These are phyloP conservation scores for Diarsia mendica DNA, from an alignment of 2,888 invertebrate genomes.

Conservation along the genomic window DNA sequence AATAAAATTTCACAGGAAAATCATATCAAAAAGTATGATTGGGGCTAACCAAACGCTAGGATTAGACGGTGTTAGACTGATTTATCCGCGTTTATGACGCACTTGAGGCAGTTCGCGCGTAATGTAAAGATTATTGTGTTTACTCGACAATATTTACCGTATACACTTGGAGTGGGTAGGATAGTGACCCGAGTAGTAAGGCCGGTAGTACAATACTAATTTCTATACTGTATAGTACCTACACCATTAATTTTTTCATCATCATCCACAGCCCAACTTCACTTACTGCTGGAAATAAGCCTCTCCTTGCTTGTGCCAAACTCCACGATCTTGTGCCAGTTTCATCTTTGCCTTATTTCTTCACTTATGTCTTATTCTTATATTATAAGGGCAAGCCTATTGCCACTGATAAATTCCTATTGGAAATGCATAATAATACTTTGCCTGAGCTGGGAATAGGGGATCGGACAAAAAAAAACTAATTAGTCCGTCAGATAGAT, in stretches of 20 bases:
- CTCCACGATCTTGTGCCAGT: too few relatives aligned
- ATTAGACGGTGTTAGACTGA: constrained; percentile 27
- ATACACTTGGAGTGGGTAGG: not conserved
- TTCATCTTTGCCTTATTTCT: not conserved
- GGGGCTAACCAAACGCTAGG: constrained; percentile 24
- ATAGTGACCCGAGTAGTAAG: not conserved
- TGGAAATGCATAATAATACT: not conserved
- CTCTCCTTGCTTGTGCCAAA: too few relatives aligned
- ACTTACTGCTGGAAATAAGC: too few relatives aligned
- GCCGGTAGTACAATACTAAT: not conserved
- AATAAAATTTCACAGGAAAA: constrained; percentile 35
- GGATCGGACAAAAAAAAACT: too few relatives aligned
- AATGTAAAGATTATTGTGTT: constrained; percentile 23
- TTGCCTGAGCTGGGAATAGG: not conserved
- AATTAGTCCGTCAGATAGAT: too few relatives aligned
- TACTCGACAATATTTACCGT: not conserved
- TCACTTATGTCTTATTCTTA: not conserved
- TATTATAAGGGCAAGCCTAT: not conserved
- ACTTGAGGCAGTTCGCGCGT: constrained; percentile 12
- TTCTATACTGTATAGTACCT: not conserved
- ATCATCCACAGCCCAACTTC: too few relatives aligned
- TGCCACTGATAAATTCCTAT: not conserved
- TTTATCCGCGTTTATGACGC: constrained; percentile 50
- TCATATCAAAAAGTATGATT: constrained; percentile 29
- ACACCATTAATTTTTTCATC: not conserved